A percentile compares a stretch with the other conserved stretches of the same genome.
phyloP scores from a whole-genome alignment of 2,888 invertebrate species.

The Spodoptera picta region DNA sequence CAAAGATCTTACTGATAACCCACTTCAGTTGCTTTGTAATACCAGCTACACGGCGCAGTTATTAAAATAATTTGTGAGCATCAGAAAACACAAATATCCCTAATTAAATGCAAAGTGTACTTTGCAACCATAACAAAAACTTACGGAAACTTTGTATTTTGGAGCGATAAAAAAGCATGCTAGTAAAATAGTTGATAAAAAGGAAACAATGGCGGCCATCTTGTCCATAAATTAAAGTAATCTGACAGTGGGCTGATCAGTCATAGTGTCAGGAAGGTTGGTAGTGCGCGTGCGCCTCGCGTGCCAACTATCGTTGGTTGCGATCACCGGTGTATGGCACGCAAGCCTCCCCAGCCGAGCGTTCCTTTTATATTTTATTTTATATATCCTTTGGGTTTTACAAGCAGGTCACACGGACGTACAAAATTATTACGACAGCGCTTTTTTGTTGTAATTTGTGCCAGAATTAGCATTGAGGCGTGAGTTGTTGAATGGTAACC shows the following conservation, averaged over 20 bases:
- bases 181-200: conserved; percentile 13
- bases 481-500: conserved; percentile 25
- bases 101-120: conserved; percentile 3
- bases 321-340: conserved; percentile 64
- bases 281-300: conserved; percentile 65
- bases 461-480: conserved; percentile 7
- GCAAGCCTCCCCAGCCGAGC: conserved; percentile 54
- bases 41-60: not conserved
- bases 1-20: conserved; percentile 12
- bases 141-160: no score
- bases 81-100: not conserved
- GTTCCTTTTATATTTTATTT: conserved; percentile 51
- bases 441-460: conserved; percentile 9
- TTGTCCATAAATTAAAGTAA: conserved; percentile 51
- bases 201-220: conserved; percentile 33
- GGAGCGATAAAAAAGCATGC: no score
- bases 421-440: conserved; percentile 2
- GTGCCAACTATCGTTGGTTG: conserved; percentile 60
- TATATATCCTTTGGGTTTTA: conserved; percentile 46
- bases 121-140: not conserved
- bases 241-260: conserved; percentile 53
- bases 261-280: conserved; percentile 45
- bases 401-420: conserved; percentile 45
- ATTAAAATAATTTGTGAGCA: conserved; percentile 18
- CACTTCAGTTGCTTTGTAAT: not conserved